Conservation (phyloP, 2,113 vertebrate genomes). For the Gasterosteus aculeatus region DNA sequence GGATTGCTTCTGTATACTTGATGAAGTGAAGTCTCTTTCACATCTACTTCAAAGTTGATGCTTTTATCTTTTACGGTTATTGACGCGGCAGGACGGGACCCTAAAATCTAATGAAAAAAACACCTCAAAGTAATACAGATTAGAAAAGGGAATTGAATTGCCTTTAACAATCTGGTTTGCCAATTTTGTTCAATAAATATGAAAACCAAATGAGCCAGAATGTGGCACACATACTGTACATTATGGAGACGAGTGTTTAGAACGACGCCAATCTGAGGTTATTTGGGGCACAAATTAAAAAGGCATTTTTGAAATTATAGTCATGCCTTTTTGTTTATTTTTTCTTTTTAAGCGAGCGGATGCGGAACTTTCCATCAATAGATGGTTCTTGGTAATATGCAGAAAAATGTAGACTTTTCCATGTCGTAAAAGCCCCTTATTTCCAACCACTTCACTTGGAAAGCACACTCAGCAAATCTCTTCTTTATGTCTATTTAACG, state of each 20-base stretch:
- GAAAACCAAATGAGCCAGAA: slow-evolving; percentile 37
- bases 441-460: slow-evolving; percentile 64
- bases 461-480: slow-evolving; percentile 58
- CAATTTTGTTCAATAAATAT: slow-evolving; percentile 36
- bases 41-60: slow-evolving; percentile 40
- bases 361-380: slow-evolving; percentile 64
- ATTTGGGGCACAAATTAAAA: slow-evolving; percentile 39
- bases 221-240: slow-evolving; percentile 17
- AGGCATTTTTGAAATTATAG: slow-evolving; percentile 51
- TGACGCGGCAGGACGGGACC: slow-evolving; percentile 19
- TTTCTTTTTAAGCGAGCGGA: slow-evolving; percentile 12
- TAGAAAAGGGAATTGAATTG: slow-evolving; percentile 41
- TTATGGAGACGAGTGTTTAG: slow-evolving; percentile 18
- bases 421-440: slow-evolving; percentile 61
- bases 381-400: slow-evolving; percentile 47
- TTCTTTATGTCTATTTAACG: slow-evolving; percentile 54
- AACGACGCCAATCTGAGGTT: slow-evolving; percentile 17
- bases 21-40: slow-evolving; percentile 38
- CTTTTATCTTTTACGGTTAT: slow-evolving; percentile 42
- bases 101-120: slow-evolving; percentile 46
- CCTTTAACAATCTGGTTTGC: slow-evolving; percentile 30
- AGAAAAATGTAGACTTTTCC: slow-evolving; percentile 67
- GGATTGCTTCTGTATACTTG: slow-evolving; percentile 12
- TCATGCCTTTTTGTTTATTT: slow-evolving; percentile 9
- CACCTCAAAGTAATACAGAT: slow-evolving; percentile 49